Evolutionary conservation across 2,797 vertebrate species (phyloP).

Genomic region (Oreochromis mossambicus): DNA sequence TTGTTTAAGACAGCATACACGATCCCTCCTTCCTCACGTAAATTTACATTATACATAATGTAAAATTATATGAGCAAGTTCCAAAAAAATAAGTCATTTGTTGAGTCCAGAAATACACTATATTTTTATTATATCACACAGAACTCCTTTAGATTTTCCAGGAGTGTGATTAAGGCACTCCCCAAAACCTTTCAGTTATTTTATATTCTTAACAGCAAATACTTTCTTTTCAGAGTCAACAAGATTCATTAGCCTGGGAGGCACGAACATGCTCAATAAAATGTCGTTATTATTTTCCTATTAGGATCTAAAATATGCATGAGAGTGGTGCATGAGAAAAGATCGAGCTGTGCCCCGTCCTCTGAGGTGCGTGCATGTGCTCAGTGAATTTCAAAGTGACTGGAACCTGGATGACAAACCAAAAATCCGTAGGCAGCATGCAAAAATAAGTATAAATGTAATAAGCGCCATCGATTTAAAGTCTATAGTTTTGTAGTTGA

Average conservation of each 20-base stretch:
- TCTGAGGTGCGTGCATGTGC: not conserved
- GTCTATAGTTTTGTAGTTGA: not conserved
- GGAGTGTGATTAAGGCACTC: not conserved
- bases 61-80: not conserved
- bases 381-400: not conserved
- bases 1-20: not conserved
- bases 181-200: not conserved
- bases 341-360: not conserved
- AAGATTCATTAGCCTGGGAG: not conserved
- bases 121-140: not conserved
- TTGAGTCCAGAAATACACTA: not conserved
- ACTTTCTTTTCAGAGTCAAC: not conserved
- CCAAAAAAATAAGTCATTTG: not conserved
- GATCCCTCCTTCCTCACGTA: accelerated
- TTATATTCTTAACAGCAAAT: not conserved
- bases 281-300: not conserved
- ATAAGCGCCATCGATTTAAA: accelerated
- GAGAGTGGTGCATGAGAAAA: not conserved
- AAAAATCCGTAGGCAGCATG: not conserved
- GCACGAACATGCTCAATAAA: not conserved
- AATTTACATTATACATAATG: not conserved
- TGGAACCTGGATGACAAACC: not conserved
- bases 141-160: not conserved
- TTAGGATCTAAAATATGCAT: not conserved
- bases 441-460: not conserved